Evolutionary conservation across 2,888 invertebrate genomes (phyloP).

Genomic region (Spialia ferax): DNA sequence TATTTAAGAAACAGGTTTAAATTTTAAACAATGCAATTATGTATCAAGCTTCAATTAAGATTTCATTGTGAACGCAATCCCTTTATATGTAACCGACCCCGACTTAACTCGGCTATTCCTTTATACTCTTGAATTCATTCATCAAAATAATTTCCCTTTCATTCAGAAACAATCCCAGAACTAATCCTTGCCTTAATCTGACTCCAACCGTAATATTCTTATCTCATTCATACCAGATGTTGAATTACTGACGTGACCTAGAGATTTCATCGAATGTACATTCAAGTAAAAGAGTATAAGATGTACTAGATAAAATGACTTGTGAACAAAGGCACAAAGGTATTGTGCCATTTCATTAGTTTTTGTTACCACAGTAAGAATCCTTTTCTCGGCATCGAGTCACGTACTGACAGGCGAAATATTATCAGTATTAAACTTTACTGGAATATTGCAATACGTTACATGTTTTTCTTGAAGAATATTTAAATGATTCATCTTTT

Average conservation of each 20-base stretch:
- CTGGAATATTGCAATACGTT: background rate
- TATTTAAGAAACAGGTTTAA: background rate
- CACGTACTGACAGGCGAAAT: background rate
- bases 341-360: background rate
- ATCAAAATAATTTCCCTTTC: constrained; percentile 35
- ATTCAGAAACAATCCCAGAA: constrained; percentile 32
- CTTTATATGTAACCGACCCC: constrained; percentile 22
- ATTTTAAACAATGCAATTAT: background rate
- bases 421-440: background rate
- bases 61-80: constrained; percentile 29
- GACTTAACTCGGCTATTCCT: constrained; percentile 24
- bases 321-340: background rate
- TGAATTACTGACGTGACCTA: constrained; percentile 18
- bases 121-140: constrained; percentile 33
- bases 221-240: constrained; percentile 40
- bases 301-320: constrained; percentile 16
- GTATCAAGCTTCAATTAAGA: background rate
- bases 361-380: background rate
- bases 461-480: background rate
- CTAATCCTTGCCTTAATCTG: constrained; percentile 36
- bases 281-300: constrained; percentile 14
- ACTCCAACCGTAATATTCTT: constrained; percentile 34
- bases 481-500: background rate
- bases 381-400: background rate
- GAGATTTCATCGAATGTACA: constrained; percentile 19